Conservation (phyloP, 2,113 vertebrate species). For the Engystomops pustulosus region DNA sequence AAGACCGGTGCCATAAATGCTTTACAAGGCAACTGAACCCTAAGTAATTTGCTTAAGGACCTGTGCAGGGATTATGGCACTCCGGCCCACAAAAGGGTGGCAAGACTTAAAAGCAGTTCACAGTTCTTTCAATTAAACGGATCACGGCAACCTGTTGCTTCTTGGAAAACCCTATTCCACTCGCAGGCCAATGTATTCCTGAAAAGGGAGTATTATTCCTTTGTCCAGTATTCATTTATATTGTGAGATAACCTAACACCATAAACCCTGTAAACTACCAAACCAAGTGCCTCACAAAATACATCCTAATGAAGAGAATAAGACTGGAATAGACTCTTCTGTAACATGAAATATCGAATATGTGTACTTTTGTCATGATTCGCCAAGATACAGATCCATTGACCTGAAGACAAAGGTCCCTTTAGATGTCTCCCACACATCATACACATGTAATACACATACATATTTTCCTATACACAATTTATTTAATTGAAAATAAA, state of each 20-base stretch:
- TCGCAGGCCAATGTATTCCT: neutral
- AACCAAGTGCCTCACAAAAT: neutral
- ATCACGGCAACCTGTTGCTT: slow-evolving; percentile 36
- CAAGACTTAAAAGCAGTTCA: slow-evolving; percentile 29
- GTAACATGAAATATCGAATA: neutral
- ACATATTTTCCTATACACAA: neutral
- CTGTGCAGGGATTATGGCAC: slow-evolving; percentile 43
- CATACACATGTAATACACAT: neutral
- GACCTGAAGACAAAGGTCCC: neutral
- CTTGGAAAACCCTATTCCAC: neutral
- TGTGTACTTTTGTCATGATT: neutral
- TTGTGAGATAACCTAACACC: neutral
- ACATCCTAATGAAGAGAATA: neutral
- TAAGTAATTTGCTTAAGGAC: slow-evolving; percentile 35
- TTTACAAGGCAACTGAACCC: slow-evolving; percentile 30
- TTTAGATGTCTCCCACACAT: neutral
- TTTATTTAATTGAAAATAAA: neutral
- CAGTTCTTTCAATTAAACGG: slow-evolving; percentile 39
- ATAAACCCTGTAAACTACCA: neutral
- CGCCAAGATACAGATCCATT: neutral
- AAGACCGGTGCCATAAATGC: slow-evolving; percentile 32
- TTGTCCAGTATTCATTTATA: neutral
- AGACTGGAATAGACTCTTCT: too few species aligned
- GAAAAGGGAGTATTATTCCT: slow-evolving; percentile 14
- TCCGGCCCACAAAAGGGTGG: slow-evolving; percentile 29